These are phyloP conservation scores for Siphlonurus alternatus DNA, from an alignment of 2,888 invertebrate genomes.

Conservation along the genomic window DNA sequence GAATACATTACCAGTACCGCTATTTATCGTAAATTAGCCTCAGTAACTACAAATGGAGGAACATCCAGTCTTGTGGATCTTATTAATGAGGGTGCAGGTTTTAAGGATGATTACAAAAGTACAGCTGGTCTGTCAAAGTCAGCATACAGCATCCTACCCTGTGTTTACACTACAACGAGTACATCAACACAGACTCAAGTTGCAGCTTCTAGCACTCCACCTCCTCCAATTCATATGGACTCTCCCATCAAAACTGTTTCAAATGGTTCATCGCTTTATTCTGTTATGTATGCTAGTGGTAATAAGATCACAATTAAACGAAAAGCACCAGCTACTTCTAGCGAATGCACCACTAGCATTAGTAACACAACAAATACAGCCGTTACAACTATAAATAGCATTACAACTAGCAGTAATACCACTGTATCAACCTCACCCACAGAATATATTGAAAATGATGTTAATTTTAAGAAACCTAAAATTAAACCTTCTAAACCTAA, in stretches of 20 bases:
- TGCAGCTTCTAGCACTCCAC: constrained; percentile 26
- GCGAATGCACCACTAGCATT: constrained; percentile 9
- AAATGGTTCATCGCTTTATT: constrained; percentile 47
- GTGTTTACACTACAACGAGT: constrained; percentile 46
- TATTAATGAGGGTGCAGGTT: constrained; percentile 63
- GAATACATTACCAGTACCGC: constrained; percentile 59
- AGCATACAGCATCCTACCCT: constrained; percentile 54
- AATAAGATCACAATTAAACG: constrained; percentile 72
- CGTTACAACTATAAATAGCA: not conserved
- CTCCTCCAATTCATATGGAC: constrained; percentile 17
- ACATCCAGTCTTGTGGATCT: constrained; percentile 49
- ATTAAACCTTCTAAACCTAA: constrained; percentile 9
- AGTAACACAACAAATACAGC: constrained; percentile 22
- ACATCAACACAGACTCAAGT: constrained; percentile 33
- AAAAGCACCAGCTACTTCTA: constrained; percentile 35
- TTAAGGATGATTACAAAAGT: constrained; percentile 59
- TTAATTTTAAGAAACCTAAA: constrained; percentile 24
- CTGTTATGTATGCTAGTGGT: constrained; percentile 62
- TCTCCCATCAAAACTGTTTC: constrained; percentile 26
- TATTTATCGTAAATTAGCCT: constrained; percentile 44
- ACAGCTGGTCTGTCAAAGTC: constrained; percentile 55
- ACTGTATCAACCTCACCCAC: not conserved
- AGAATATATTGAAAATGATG: constrained; percentile 11
- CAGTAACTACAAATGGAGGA: constrained; percentile 27
- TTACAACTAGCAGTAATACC: not conserved